Percentiles rank a stretch among this genome's conserved stretches.
phyloP scores from a whole-genome alignment of 2,888 invertebrate species.

The Punctoribates punctum region DNA sequence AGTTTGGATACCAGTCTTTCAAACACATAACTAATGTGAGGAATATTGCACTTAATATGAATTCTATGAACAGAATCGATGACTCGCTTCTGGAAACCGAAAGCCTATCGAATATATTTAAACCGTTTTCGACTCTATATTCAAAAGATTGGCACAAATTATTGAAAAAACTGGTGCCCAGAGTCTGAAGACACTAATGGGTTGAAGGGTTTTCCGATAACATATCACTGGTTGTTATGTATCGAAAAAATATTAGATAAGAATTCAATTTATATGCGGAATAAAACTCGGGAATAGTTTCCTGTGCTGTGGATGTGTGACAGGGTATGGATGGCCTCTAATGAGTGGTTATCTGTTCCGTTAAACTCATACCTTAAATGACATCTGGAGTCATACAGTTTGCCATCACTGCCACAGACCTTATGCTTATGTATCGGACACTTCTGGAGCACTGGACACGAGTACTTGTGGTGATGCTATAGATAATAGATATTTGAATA shows the following conservation, averaged over 20 bases:
- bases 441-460: constrained; percentile 40
- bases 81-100: too few species aligned
- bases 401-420: constrained; percentile 45
- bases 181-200: too few species aligned
- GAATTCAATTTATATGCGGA: constrained; percentile 4
- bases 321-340: too few species aligned
- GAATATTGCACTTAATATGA: neutral
- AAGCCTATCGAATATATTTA: too few species aligned
- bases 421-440: constrained; percentile 45
- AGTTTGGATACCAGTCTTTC: neutral
- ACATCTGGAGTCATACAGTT: constrained; percentile 44
- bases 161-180: too few species aligned
- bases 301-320: neutral
- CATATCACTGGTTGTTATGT: neutral
- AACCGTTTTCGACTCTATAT: too few species aligned
- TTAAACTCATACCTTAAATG: constrained; percentile 41
- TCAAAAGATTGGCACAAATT: too few species aligned
- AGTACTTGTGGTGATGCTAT: constrained; percentile 39
- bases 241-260: neutral
- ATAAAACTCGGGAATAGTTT: neutral
- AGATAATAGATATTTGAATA: neutral
- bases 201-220: neutral
- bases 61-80: too few species aligned
- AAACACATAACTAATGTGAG: neutral
- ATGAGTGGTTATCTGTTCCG: neutral